phyloP scores from a whole-genome alignment of 2,797 vertebrate genomes.

The Neoniphon sammara region DNA sequence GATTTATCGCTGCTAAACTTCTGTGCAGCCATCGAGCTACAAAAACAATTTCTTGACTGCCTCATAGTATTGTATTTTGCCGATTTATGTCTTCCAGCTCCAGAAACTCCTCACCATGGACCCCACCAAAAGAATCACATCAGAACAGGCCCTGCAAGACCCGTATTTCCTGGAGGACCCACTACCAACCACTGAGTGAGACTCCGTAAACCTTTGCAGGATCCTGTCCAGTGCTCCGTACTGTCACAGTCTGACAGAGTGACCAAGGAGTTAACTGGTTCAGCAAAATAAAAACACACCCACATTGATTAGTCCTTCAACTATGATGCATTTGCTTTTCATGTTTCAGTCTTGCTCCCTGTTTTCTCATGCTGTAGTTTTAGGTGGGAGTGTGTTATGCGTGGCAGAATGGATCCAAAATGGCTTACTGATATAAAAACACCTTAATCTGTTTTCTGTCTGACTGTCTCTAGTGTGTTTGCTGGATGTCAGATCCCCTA shows the following conservation, averaged over 20 bases:
- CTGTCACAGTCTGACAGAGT: background rate
- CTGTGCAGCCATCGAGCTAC: background rate
- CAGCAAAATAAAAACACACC: slow-evolving; percentile 7
- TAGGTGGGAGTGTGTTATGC: background rate
- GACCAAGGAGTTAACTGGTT: slow-evolving; percentile 9
- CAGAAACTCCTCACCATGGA: slow-evolving; percentile 99
- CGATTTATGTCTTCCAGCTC: slow-evolving; percentile 81
- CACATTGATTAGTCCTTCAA: slow-evolving; percentile 3
- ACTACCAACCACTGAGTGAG: slow-evolving; percentile 95
- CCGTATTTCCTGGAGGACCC: slow-evolving; percentile 97
- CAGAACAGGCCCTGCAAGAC: slow-evolving; percentile 96
- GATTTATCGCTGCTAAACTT: background rate
- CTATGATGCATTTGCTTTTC: background rate
- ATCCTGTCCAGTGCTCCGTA: background rate
- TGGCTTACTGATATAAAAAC: background rate
- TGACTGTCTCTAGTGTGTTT: slow-evolving; percentile 88
- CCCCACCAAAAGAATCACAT: slow-evolving; percentile 97
- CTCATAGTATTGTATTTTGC: background rate
- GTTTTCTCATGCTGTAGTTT: background rate
- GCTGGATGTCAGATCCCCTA: slow-evolving; percentile 99
- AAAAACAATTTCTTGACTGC: background rate
- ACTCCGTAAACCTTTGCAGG: slow-evolving; percentile 10
- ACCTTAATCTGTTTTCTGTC: slow-evolving; percentile 11
- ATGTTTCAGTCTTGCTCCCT: background rate
- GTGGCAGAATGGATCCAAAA: no score